Conservation (phyloP, 2,888 invertebrate species). For the Poecilus cupreus region DNA sequence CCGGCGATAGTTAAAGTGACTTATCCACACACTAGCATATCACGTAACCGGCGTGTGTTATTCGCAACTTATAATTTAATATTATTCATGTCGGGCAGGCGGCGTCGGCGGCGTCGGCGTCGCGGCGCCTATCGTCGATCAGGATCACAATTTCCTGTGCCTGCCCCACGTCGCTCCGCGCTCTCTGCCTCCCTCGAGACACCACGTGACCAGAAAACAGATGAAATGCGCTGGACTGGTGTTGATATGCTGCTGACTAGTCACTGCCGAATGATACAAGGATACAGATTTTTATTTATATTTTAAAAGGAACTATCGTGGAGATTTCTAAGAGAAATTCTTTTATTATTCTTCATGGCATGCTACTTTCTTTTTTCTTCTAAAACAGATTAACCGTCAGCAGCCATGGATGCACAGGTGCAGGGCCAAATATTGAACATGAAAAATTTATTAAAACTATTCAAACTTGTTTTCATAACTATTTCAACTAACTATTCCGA, state of each 20-base stretch:
- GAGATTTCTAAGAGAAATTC: no score
- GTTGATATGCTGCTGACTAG: constrained; percentile 28
- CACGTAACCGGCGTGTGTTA: constrained; percentile 34
- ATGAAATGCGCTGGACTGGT: constrained; percentile 25
- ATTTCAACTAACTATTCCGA: no score
- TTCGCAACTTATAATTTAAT: constrained; percentile 54
- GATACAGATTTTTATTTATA: background rate
- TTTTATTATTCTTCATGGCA: no score
- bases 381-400: no score
- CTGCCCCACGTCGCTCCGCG: background rate
- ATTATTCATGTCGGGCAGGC: constrained; percentile 53
- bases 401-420: no score
- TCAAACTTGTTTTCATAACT: no score
- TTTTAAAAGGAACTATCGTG: background rate
- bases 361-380: no score
- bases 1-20: background rate
- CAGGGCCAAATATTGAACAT: no score
- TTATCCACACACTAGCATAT: background rate
- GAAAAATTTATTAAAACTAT: no score
- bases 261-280: background rate
- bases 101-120: constrained; percentile 24
- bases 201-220: constrained; percentile 47
- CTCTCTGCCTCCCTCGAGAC: constrained; percentile 1
- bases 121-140: constrained; percentile 56
- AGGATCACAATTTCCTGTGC: constrained; percentile 58